phyloP scores from a whole-genome alignment of 2,888 invertebrate genomes.

The Sylvicola fuscatus region DNA sequence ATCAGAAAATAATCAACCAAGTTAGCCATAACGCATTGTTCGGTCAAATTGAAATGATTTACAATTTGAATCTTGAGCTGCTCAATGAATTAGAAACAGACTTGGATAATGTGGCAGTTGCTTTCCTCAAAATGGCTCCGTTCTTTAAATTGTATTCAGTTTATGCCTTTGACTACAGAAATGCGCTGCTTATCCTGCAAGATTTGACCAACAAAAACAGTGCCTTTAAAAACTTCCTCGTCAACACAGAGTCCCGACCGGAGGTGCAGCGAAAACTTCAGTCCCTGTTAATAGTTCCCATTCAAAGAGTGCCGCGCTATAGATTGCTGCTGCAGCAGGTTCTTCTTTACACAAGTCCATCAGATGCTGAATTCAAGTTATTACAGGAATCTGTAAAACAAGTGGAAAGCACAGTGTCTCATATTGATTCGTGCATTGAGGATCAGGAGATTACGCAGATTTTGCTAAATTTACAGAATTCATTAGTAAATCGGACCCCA shows the following conservation, averaged over 20 bases:
- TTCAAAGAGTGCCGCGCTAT: constrained; percentile 60
- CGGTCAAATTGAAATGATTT: constrained; percentile 40
- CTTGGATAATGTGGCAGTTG: constrained; percentile 35
- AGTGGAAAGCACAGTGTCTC: constrained; percentile 43
- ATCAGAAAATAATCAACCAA: constrained; percentile 28
- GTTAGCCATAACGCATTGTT: constrained; percentile 33
- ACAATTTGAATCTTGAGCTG: constrained; percentile 39
- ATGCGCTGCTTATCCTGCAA: constrained; percentile 36
- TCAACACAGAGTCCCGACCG: constrained; percentile 41
- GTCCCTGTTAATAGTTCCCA: constrained; percentile 52
- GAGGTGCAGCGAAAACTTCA: constrained; percentile 49
- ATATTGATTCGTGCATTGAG: constrained; percentile 50
- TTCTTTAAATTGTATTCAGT: constrained; percentile 59
- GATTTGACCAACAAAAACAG: constrained; percentile 28
- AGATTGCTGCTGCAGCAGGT: constrained; percentile 49
- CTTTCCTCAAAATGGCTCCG: constrained; percentile 50
- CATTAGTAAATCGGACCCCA: constrained; percentile 35
- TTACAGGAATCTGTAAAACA: constrained; percentile 40
- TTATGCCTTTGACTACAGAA: constrained; percentile 53
- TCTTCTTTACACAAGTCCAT: constrained; percentile 32
- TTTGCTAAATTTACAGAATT: constrained; percentile 43
- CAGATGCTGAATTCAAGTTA: constrained; percentile 32
- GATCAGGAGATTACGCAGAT: constrained; percentile 52
- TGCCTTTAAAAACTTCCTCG: constrained; percentile 33
- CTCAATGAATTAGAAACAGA: constrained; percentile 33